Percentiles rank a stretch among this genome's conserved stretches.
Evolutionary conservation across 2,113 vertebrate genomes (phyloP).

Genomic region (Sander lucioperca): DNA sequence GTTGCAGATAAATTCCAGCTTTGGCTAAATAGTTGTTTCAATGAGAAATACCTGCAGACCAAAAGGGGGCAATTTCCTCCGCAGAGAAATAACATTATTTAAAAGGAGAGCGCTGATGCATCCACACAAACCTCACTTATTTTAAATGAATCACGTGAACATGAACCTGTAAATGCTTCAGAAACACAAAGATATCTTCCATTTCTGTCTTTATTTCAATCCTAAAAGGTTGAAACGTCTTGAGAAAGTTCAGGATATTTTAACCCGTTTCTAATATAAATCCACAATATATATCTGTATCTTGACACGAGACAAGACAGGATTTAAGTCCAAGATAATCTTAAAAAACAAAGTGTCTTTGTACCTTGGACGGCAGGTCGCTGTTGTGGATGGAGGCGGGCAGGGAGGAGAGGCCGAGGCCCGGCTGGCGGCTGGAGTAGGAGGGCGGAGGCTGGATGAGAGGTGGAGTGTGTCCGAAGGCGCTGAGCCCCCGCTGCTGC

Average conservation of each 20-base stretch:
- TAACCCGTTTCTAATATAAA: too few species aligned
- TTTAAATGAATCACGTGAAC: neutral
- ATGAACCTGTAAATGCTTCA: neutral
- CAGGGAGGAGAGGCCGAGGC: constrained; percentile 84
- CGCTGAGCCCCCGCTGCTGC: constrained; percentile 89
- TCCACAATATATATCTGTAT: too few species aligned
- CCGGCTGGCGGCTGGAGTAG: constrained; percentile 88
- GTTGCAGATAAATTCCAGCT: neutral
- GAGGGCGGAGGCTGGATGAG: constrained; percentile 92
- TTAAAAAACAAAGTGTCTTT: too few species aligned
- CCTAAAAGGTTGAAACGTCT: neutral
- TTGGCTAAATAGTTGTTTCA: neutral
- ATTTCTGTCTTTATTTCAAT: neutral
- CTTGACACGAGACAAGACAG: too few species aligned
- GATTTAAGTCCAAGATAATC: neutral
- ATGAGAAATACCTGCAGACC: constrained; percentile 1
- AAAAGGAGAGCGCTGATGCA: neutral
- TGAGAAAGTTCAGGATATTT: too few species aligned
- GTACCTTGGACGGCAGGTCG: constrained; percentile 77
- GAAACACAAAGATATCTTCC: neutral
- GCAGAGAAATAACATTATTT: neutral
- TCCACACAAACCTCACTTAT: neutral
- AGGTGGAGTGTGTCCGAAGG: constrained; percentile 93
- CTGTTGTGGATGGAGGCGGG: constrained; percentile 75
- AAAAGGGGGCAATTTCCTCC: neutral